Conservation (phyloP, 92 coral and sea anemone species). For the Phymanthus crucifer region DNA sequence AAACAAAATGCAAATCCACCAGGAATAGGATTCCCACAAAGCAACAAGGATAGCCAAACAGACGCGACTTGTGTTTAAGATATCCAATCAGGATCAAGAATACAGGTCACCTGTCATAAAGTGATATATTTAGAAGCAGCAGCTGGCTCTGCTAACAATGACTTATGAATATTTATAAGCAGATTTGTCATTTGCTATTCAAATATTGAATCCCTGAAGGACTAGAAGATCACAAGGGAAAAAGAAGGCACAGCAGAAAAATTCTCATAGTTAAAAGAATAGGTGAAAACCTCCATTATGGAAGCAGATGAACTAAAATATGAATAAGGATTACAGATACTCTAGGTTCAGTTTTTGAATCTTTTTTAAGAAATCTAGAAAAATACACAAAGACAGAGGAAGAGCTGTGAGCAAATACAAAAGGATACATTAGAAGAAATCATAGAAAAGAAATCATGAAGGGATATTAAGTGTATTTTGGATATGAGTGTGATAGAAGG, state of each 20-base stretch:
- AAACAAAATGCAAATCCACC: constrained; percentile 73
- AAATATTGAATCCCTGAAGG: constrained; percentile 39
- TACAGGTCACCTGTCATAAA: constrained; percentile 78
- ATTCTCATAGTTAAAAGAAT: not conserved
- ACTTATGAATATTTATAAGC: constrained; percentile 72
- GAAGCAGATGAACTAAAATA: not conserved
- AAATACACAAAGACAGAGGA: not conserved
- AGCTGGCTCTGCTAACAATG: constrained; percentile 52
- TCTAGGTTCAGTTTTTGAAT: not conserved
- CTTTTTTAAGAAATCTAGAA: not conserved
- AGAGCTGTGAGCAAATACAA: not conserved
- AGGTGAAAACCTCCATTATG: not conserved
- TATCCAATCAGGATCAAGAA: constrained; percentile 67
- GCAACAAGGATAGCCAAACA: constrained; percentile 69
- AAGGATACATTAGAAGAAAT: not conserved
- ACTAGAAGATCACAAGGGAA: not conserved
- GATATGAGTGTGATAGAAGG: not conserved
- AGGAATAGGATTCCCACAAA: constrained; percentile 56
- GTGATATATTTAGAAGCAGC: constrained; percentile 76
- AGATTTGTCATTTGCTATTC: constrained; percentile 55
- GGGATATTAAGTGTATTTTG: not conserved
- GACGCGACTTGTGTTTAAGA: constrained; percentile 20
- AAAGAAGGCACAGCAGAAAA: not conserved
- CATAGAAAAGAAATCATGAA: not conserved
- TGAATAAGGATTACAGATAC: no score